A percentile compares a stretch with the other conserved stretches of the same genome.
Conservation (phyloP, 2,113 vertebrate genomes). For the Prunella fulvescens region DNA sequence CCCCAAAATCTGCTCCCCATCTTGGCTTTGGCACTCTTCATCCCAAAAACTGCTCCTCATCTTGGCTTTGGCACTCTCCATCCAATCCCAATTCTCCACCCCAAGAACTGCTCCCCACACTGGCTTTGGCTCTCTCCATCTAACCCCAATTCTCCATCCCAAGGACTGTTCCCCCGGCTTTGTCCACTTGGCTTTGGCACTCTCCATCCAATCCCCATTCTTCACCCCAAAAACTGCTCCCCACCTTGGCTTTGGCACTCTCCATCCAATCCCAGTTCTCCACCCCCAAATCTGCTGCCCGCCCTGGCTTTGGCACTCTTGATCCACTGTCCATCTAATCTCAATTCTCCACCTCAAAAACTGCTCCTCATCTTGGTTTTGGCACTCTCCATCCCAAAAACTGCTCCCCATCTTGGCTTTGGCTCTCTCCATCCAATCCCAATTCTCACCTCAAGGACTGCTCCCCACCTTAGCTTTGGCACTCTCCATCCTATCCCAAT, state of each 20-base stretch:
- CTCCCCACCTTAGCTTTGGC: not conserved
- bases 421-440: too few relatives aligned
- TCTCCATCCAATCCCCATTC: fast-evolving
- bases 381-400: too few relatives aligned
- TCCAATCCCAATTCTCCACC: not conserved
- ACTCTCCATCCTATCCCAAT: too few relatives aligned
- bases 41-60: fast-evolving
- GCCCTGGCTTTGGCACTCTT: fast-evolving
- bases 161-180: too few relatives aligned
- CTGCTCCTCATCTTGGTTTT: fast-evolving
- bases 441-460: too few relatives aligned
- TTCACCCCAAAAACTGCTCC: not conserved
- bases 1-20: fast-evolving
- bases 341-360: not conserved
- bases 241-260: not conserved
- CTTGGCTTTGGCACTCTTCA: too few relatives aligned
- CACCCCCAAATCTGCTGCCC: not conserved
- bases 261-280: not conserved
- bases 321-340: too few relatives aligned
- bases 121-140: too few relatives aligned
- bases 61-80: not conserved
- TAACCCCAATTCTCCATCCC: fast-evolving
- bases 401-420: too few relatives aligned
- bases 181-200: fast-evolving
- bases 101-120: not conserved